Evolutionary conservation across 2,113 vertebrate species (phyloP).

Genomic region (Bagarius yarrelli): DNA sequence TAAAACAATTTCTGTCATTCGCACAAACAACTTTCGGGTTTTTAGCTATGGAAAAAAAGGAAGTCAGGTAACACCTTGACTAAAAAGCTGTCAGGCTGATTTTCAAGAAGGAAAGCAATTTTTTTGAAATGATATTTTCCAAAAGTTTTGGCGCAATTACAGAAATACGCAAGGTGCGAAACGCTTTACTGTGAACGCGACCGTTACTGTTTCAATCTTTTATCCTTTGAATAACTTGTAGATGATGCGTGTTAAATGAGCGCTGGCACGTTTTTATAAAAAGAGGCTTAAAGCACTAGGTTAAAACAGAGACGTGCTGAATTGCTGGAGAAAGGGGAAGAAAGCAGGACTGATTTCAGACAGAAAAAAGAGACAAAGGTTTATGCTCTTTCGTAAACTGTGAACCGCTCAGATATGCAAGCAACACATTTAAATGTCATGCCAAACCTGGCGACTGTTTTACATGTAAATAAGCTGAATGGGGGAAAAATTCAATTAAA

Average conservation of each 20-base stretch:
- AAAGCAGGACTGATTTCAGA: slow-evolving; percentile 33
- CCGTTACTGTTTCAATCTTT: slow-evolving; percentile 41
- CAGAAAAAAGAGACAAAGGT: slow-evolving; percentile 39
- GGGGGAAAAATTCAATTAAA: neutral
- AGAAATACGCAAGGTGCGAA: slow-evolving; percentile 52
- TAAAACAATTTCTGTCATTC: slow-evolving; percentile 30
- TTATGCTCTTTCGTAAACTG: slow-evolving; percentile 29
- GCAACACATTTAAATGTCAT: slow-evolving; percentile 35
- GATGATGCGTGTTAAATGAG: neutral
- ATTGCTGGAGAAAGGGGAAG: slow-evolving; percentile 34
- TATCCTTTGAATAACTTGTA: neutral
- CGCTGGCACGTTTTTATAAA: neutral
- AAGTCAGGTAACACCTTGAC: neutral
- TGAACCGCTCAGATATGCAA: slow-evolving; percentile 28
- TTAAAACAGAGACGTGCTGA: neutral
- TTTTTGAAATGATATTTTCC: slow-evolving; percentile 43
- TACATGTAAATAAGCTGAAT: slow-evolving; percentile 39
- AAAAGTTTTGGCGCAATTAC: slow-evolving; percentile 51
- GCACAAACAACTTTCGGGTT: slow-evolving; percentile 16
- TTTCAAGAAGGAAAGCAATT: slow-evolving; percentile 41
- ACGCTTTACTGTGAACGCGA: slow-evolving; percentile 16
- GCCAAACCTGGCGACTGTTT: slow-evolving; percentile 17
- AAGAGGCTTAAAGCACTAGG: neutral
- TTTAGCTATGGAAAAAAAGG: neutral
- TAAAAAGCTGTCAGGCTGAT: slow-evolving; percentile 51